These are phyloP conservation scores for Leptura quadrifasciata DNA, from an alignment of 2,888 invertebrate species.

Conservation along the genomic window DNA sequence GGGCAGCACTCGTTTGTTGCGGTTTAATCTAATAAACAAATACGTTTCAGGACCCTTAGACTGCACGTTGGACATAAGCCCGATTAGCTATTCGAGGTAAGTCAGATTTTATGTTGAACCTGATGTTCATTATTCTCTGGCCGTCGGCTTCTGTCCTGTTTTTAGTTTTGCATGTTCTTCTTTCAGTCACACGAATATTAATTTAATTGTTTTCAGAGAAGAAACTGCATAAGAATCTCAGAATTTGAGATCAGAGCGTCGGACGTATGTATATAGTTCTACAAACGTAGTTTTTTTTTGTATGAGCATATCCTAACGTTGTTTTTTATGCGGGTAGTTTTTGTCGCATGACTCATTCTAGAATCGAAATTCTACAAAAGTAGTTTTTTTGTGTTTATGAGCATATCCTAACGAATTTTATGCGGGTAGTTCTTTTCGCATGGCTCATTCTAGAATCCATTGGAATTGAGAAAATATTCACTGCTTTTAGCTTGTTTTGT, in stretches of 20 bases:
- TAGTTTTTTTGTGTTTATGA: constrained; percentile 4
- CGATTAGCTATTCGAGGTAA: constrained; percentile 79
- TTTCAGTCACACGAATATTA: not conserved
- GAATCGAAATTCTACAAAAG: constrained; percentile 7
- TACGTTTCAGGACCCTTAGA: constrained; percentile 77
- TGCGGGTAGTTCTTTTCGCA: not conserved
- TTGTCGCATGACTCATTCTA: not conserved
- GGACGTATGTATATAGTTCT: constrained; percentile 36
- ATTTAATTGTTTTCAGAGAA: constrained; percentile 24
- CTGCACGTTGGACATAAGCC: constrained; percentile 75
- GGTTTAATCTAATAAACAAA: constrained; percentile 77
- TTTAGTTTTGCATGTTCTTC: not conserved
- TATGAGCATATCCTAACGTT: not conserved
- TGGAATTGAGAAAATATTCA: not conserved
- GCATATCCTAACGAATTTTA: not conserved
- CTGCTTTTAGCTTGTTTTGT: not conserved
- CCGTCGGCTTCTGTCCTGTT: not conserved
- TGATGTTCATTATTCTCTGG: not conserved
- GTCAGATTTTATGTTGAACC: constrained; percentile 38
- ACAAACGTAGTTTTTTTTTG: constrained; percentile 11
- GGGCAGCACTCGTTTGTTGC: constrained; percentile 77
- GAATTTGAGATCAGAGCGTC: not conserved
- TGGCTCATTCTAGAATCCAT: not conserved
- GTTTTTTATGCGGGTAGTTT: not conserved
- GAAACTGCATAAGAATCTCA: constrained; percentile 11